phyloP scores from a whole-genome alignment of 1,140 invertebrate species.

The Centruroides sculpturatus region DNA sequence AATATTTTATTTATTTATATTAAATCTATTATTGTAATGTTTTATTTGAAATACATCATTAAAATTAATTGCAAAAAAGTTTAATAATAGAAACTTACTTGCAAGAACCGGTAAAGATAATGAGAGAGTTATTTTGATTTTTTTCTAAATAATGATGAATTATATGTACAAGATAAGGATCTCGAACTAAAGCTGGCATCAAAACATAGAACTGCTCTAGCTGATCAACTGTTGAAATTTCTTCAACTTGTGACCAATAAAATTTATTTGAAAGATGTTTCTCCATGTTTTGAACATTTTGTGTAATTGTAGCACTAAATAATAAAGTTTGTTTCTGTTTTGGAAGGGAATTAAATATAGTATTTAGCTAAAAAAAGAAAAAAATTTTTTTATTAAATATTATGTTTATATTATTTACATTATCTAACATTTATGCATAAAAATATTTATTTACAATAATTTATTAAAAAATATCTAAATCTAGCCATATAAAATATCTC shows the following conservation, averaged over 20 bases:
- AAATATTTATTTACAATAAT: too few species aligned
- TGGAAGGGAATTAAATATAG: conserved; percentile 66
- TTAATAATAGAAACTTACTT: conserved; percentile 45
- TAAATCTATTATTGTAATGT: too few species aligned
- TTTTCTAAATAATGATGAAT: conserved; percentile 57
- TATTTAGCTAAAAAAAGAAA: conserved; percentile 38
- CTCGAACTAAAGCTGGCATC: conserved; percentile 73
- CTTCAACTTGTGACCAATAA: conserved; percentile 30
- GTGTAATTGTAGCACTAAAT: conserved; percentile 93
- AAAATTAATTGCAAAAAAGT: conserved; percentile 1
- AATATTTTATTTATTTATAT: too few species aligned
- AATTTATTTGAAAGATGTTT: conserved; percentile 42
- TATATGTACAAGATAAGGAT: conserved; percentile 84
- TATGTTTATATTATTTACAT: not conserved
- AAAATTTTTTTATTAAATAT: not conserved
- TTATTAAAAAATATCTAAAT: too few species aligned
- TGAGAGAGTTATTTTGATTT: conserved; percentile 60
- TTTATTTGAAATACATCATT: too few species aligned
- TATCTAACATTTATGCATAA: too few species aligned
- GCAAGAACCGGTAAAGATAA: conserved; percentile 89
- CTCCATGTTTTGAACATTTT: conserved; percentile 57
- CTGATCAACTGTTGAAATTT: conserved; percentile 64
- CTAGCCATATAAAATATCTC: too few species aligned
- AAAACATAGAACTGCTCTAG: conserved; percentile 81
- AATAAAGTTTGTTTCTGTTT: conserved; percentile 67